Evolutionary conservation across 2,113 vertebrate genomes (phyloP), one percentile per base, ranked within the genome.

Genomic region (Grallaria varia): DNA sequence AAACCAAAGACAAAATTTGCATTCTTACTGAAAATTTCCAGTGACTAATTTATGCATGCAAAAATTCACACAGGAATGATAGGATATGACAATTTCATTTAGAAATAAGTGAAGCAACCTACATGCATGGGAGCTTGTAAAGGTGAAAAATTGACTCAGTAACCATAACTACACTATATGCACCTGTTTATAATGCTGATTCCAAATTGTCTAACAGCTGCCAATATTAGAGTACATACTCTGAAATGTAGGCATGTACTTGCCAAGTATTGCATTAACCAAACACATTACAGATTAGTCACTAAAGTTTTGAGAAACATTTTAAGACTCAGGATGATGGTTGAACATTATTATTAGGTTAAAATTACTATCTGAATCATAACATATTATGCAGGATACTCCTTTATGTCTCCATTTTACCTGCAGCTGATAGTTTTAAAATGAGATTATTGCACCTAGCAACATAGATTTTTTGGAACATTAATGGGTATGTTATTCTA

Each of bases 371-470:
- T 59, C 35, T 78, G 23, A 90, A 50, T 59, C 1, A 5, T 66
- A 81, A 49, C 0, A 0, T 24, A 37, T 40, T 63, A 28, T 59
- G 6, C 10, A 53, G 42, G 17, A 45, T 71, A 72, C 2, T 11
- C 16, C 5, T 90, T 75, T 74, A 31, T 33, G 2, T 50, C 15
- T 75, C 24, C 2, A 27, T 35, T 86, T 19, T 87, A 28, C 64
- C 27, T n/a, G 37, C 10, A 80, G 5, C 3, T 64, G 33, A 30
- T 35, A 67, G 18, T 31, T 84, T 22, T 81, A 73, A 84, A 93
- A 66, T 20, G 20, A 87, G 25, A 53, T 45, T 72, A 30, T 42
- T 79, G 2, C 6, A 60, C 8, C 5, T 13, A 62, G n/a, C 5
- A 84, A n/a, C 6, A n/a, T 18, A 3, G 4, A n/a, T 58, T 82